Evolutionary conservation across 2,797 vertebrate genomes (phyloP), one percentile per base, ranked within the genome.

Genomic region (Columba guinea): DNA sequence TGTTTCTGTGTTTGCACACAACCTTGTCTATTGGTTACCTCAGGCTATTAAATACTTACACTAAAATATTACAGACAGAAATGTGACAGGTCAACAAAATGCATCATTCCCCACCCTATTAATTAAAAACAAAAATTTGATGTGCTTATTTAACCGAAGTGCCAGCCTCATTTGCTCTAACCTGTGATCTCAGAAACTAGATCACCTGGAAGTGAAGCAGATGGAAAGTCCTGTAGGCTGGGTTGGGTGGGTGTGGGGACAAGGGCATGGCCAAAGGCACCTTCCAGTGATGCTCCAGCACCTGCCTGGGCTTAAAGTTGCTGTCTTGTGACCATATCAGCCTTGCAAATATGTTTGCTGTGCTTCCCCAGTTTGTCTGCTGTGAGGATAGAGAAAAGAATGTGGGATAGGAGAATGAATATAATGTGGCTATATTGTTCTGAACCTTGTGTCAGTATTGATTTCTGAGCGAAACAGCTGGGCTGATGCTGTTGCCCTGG

Each of bases 261-360:
- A 77, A 37, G 37, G 37, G 37, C 37, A 37, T 37, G 37, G 71
- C 73, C 4, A 3, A 73, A 84, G 24, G 37, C 67, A 65, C 34
- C 24, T 82, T 69, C 67, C 67, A 64, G 1, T 12, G 17, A 32
- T 51, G 1, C 84, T 39, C 74, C 7, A 87, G 59, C 74, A 65
- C 58, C 55, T 71, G 44, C 67, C 53, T 75, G 60, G 53, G n/a
- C 62, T 74, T 51, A 21, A 24, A 19, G 10, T 13, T 59, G 27
- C 68, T 0, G 0, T 59, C 83, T 79, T 52, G 34, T 80, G 78
- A 21, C 59, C 46, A 2, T 67, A 64, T 53, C 71, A 83, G 49
- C 62, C 37, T 75, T 53, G 13, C 1, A 1, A 59, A 23, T 11
- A 7, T 0, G 0, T 11, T 84, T 0, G 0, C 68, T 67, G 37